Percentiles rank a stretch among this genome's conserved stretches.
These are phyloP conservation scores for Seriola rivoliana DNA, from an alignment of 2,113 vertebrate genomes.

Conservation along the genomic window DNA sequence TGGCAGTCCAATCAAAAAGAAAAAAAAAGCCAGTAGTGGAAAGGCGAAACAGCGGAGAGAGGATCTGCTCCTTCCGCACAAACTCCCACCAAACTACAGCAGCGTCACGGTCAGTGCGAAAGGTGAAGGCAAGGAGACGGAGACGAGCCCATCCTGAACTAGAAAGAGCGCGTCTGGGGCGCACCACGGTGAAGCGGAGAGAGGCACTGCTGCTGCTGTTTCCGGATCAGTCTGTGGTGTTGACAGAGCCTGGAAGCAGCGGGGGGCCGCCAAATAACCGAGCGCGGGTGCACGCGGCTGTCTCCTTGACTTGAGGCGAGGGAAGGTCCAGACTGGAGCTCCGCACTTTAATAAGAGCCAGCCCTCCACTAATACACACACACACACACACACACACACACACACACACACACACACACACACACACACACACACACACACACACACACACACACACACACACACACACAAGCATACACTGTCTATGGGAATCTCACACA, in stretches of 20 bases:
- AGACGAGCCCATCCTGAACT: slow-evolving; percentile 62
- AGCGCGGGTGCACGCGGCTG: slow-evolving; percentile 42
- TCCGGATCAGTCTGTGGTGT: slow-evolving; percentile 75
- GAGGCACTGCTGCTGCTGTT: slow-evolving; percentile 35
- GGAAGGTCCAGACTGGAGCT: slow-evolving; percentile 67
- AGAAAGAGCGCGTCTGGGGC: slow-evolving; percentile 53
- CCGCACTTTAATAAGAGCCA: slow-evolving; percentile 48
- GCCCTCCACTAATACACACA: slow-evolving; percentile 23
- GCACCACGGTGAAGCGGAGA: slow-evolving; percentile 18
- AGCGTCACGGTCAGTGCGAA: slow-evolving; percentile 31
- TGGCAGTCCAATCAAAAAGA: slow-evolving; percentile 8
- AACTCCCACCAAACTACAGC: slow-evolving; percentile 57
- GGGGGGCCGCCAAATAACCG: slow-evolving; percentile 61
- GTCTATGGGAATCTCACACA: neutral
- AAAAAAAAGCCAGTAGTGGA: neutral
- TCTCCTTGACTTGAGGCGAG: slow-evolving; percentile 72
- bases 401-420: neutral
- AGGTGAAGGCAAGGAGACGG: slow-evolving; percentile 42
- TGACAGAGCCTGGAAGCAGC: slow-evolving; percentile 61
- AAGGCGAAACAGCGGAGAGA: slow-evolving; percentile 12
- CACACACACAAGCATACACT: neutral
- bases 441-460: neutral
- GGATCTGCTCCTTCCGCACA: slow-evolving; percentile 12
- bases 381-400: neutral
- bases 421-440: neutral